Base-by-base conservation (phyloP, 1,140 invertebrate genomes). In the Tribolium madens region DNA sequence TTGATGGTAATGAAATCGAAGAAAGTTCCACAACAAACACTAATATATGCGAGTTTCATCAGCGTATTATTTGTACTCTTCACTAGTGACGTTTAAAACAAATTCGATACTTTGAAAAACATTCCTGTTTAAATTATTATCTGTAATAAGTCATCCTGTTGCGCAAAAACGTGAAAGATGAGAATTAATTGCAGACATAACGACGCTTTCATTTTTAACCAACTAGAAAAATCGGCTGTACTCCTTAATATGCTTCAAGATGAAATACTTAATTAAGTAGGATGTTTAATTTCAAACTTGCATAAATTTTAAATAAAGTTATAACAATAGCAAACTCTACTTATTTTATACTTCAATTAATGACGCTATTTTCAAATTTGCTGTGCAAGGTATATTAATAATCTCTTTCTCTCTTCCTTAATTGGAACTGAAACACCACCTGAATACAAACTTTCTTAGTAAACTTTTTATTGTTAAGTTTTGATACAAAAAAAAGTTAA, bases 11-110 rank as follows among this genome's bases (percentile, higher is more conserved):
- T 64, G 57, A 64, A 64, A 64, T 33, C 26, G 57, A 64, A 64
- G 57, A 64, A 64, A 64, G 57, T 64, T 64, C n/a, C n/a, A n/a
- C n/a, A n/a, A n/a, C n/a, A n/a, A n/a, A n/a, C 57, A 36, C 57
- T 64, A 64, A 64, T 64, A 10, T 13, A 33, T 33, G 26, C 17
- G 18, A 18, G 36, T 9, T 42, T 42, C 48, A 15, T 50, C 48
- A 50, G 48, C 4, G 46, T 3, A n/a, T 47, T 47, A 47, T 47
- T 47, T 2, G 0, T 1, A 47, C 12, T 47, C 46, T 3, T n/a
- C n/a, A 47, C 3, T 13, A 1, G 10, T n/a, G n/a, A n/a, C n/a
- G n/a, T n/a, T n/a, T n/a, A n/a, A n/a, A n/a, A n/a, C n/a, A n/a
- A n/a, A n/a, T n/a, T n/a, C n/a, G n/a, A n/a, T n/a, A n/a, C n/a